Base-by-base conservation (phyloP, 2,113 vertebrate species). In the Grallaria varia region DNA sequence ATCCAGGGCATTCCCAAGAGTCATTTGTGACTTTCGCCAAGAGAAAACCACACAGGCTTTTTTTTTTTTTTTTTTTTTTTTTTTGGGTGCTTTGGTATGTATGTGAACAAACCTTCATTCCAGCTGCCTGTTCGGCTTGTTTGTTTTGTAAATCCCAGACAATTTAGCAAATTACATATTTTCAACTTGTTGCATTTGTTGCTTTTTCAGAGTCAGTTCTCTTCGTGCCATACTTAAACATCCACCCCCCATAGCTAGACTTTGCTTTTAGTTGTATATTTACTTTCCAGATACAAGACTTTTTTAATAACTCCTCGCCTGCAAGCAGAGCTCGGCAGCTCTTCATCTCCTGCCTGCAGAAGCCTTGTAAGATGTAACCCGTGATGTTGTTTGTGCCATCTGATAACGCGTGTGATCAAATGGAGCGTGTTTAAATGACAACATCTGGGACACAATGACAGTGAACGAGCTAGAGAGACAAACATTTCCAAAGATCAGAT, bases 341-440 rank as follows among this genome's bases (percentile, higher is more conserved):
- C 28, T 93, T 94, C 80, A 78, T 78, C 91, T 68, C 63, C 23
- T 42, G 19, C 25, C 23, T 53, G 60, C 73, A 78, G 73, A 56
- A 94, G 52, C 82, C 90, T 84, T 96, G 95, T 96, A 86, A 96
- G 93, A 92, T 86, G 82, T 88, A 94, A 96, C 68, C 79, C 75
- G 39, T 28, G 88, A 89, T 90, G 92, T 84, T 94, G 91, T n/a
- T 86, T 89, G 84, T 94, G 76, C 83, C 90, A 84, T 75, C 88
- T 87, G 90, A 73, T 96, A 92, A 88, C 18, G 2, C 18, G 2
- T 72, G 44, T 37, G 93, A 95, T 96, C 95, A 94, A 93, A 92
- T 78, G 72, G 68, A 89, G 52, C n/a, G 2, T 75, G 58, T 90
- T 96, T 78, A 96, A 94, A 90, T 78, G 80, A 77, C 83, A 94